phyloP scores from a whole-genome alignment of 2,113 vertebrate species.

The Petromus typicus region DNA sequence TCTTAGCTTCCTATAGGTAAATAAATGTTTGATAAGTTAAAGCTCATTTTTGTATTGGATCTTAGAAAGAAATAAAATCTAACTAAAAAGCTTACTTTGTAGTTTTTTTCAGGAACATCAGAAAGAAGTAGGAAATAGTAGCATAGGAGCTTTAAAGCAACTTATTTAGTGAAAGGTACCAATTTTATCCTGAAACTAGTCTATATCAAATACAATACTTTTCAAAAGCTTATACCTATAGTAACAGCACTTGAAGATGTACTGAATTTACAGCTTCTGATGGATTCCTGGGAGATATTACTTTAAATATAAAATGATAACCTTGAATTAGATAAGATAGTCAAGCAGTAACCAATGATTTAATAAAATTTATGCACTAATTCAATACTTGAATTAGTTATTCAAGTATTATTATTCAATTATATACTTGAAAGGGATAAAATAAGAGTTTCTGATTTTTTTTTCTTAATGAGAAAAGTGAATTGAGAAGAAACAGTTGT shows the following conservation, averaged over 20 bases:
- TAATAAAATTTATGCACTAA: not conserved
- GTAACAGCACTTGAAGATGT: not conserved
- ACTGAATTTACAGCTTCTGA: not conserved
- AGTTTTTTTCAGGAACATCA: not conserved
- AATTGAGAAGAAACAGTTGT: not conserved
- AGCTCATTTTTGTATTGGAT: not conserved
- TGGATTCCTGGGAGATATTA: not conserved
- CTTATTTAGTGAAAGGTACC: not conserved
- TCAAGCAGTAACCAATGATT: not conserved
- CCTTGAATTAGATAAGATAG: not conserved
- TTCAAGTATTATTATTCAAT: too few species aligned
- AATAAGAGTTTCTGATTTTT: conserved; percentile 35
- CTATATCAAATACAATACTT: not conserved
- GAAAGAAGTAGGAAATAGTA: not conserved
- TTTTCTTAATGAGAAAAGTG: conserved; percentile 9
- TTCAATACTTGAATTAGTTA: too few species aligned
- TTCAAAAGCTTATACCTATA: not conserved
- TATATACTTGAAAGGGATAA: not conserved
- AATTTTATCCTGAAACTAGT: not conserved
- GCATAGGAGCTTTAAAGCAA: conserved; percentile 5
- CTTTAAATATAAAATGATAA: not conserved
- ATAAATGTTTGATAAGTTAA: conserved; percentile 3
- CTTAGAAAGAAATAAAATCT: not conserved
- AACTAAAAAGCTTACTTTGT: not conserved
- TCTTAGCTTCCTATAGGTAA: not conserved